Evolutionary conservation across 1,140 invertebrate species (phyloP), one percentile per base, ranked within the genome.

Genomic region (Bombus cullumanus): DNA sequence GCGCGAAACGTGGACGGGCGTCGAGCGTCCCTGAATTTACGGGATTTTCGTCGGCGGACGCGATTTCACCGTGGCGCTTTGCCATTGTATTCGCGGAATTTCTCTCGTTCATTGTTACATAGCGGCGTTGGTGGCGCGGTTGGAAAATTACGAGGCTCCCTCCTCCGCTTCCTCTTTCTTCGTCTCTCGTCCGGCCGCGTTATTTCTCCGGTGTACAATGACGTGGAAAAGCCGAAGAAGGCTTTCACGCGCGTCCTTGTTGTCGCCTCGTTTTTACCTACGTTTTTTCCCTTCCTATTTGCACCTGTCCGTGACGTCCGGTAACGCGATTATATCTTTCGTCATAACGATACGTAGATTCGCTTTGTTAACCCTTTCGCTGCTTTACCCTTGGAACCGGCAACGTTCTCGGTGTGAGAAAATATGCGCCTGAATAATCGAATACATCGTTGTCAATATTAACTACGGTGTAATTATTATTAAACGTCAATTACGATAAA

Each of bases 91-190:
- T 84, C 89, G 62, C 72, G 77, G 73, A 81, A 86, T 81, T 71
- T 78, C 89, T 75, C 81, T 71, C 83, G 83, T 89, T 88, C 73
- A 91, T 91, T 91, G 89, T 91, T 91, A 87, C 83, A 59, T 62
- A 73, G 78, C 75, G 84, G 76, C 80, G 80, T 86, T 59, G 72
- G 81, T 81, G 86, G 75, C 81, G 78, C 80, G 87, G 80, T 77
- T 89, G 90, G 81, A 91, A 90, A 91, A 91, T 91, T 91, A 90
- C 89, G 85, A 87, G 80, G 66, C 62, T 83, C 62, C 84, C 84
- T 86, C 83, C 81, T 79, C 81, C 86, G 59, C 68, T 90, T 77
- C 79, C 75, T 74, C 69, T 82, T 68, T 69, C 79, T 75, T 76
- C 64, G 79, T 81, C 73, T 80, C 81, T 81, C 88, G 82, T 89